phyloP scores from a whole-genome alignment of 2,113 vertebrate species.

The Corynorhinus townsendii region DNA sequence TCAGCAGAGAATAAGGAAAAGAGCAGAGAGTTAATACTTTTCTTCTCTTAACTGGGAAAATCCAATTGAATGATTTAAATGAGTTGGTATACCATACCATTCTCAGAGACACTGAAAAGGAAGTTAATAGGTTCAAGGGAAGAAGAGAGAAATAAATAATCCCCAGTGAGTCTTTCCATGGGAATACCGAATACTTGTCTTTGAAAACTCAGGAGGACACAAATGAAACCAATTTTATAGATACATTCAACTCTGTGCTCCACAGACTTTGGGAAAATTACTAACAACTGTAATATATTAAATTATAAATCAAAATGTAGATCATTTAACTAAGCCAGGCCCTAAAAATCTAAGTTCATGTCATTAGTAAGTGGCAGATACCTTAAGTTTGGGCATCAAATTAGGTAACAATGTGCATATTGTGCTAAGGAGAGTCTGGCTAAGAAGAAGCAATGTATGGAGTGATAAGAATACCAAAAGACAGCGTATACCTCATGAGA shows the following conservation, averaged over 20 bases:
- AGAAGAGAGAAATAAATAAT: not conserved
- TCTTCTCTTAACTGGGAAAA: not conserved
- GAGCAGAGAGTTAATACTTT: not conserved
- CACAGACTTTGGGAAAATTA: not conserved
- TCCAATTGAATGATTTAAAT: not conserved
- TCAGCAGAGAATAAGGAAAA: not conserved
- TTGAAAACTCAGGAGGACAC: not conserved
- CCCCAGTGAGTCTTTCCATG: not conserved
- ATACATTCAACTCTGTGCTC: not conserved
- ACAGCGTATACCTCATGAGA: not conserved
- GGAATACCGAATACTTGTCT: not conserved
- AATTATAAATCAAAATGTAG: not conserved
- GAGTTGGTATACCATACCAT: not conserved
- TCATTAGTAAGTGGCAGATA: not conserved
- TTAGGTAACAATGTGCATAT: not conserved
- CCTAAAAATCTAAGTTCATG: not conserved
- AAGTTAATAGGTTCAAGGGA: not conserved
- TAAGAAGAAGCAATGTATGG: not conserved
- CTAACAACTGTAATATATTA: not conserved
- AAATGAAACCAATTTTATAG: slow-evolving; percentile 4
- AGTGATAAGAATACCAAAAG: not conserved
- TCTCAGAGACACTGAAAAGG: not conserved
- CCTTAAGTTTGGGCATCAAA: not conserved
- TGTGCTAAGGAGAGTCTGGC: not conserved
- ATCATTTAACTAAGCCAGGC: not conserved